Percentiles rank a stretch among this genome's conserved stretches.
phyloP scores from a whole-genome alignment of 1,140 invertebrate species.

The Penaeus indicus region DNA sequence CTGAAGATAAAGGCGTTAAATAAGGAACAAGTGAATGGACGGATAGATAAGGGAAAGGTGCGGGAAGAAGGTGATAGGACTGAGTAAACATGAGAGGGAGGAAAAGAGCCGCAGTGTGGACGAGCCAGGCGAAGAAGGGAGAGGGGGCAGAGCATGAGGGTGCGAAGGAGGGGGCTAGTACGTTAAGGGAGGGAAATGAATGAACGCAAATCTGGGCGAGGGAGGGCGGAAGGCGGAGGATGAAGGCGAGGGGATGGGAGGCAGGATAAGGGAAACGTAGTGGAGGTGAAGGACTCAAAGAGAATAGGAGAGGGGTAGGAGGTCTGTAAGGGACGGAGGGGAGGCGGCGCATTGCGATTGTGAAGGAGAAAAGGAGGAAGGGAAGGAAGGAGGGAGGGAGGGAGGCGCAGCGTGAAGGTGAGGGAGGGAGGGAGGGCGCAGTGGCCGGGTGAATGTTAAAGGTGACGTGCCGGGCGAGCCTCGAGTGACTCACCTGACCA shows the following conservation, averaged over 20 bases:
- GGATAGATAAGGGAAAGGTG: background rate
- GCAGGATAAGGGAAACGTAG: background rate
- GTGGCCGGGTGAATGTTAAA: constrained; percentile 17
- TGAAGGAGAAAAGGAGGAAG: background rate
- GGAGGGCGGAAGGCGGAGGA: background rate
- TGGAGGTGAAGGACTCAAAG: background rate
- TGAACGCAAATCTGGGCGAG: background rate
- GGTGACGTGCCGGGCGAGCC: constrained; percentile 26
- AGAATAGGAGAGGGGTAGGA: background rate
- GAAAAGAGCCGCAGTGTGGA: background rate
- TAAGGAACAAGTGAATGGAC: background rate
- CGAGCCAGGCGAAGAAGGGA: no score
- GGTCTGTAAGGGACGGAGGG: background rate
- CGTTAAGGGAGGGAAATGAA: background rate
- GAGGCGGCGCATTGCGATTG: no score
- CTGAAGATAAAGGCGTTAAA: background rate
- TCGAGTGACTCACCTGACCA: constrained; percentile 24
- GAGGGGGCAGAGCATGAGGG: background rate
- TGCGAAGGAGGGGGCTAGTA: background rate
- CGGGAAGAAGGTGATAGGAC: background rate
- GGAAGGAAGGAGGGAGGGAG: background rate
- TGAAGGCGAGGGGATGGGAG: no score
- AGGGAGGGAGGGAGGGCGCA: background rate
- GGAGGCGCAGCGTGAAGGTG: constrained; percentile 10
- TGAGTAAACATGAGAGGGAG: background rate